A percentile compares a stretch with the other conserved stretches of the same genome.
phyloP scores from a whole-genome alignment of 2,888 invertebrate genomes.

The Trichopoda pennipes region DNA sequence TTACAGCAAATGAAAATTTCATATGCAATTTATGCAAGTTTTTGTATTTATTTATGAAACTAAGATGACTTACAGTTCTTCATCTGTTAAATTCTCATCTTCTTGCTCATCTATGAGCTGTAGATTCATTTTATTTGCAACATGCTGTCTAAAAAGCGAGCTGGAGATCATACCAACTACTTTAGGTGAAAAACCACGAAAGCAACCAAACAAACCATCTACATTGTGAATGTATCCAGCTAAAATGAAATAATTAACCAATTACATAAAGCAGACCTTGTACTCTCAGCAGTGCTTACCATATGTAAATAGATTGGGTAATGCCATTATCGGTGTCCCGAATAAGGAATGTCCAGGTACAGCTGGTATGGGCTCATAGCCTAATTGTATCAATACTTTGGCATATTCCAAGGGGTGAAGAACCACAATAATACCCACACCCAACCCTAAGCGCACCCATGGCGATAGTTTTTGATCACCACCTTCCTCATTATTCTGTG shows the following conservation, averaged over 20 bases:
- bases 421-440: constrained; percentile 78
- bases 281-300: constrained; percentile 82
- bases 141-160: constrained; percentile 77
- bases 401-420: constrained; percentile 93
- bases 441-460: constrained; percentile 79
- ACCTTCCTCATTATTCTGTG: constrained; percentile 52
- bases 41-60: background rate
- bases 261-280: background rate
- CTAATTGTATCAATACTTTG: constrained; percentile 90
- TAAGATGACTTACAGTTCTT: constrained; percentile 76
- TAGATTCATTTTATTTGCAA: constrained; percentile 76
- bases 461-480: constrained; percentile 74
- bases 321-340: constrained; percentile 89
- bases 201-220: constrained; percentile 93
- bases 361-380: constrained; percentile 93
- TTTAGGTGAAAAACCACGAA: constrained; percentile 91
- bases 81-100: constrained; percentile 81
- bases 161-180: constrained; percentile 86
- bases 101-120: constrained; percentile 74
- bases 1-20: no score
- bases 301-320: constrained; percentile 95
- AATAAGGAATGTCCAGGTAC: constrained; percentile 89
- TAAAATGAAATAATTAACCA: constrained; percentile 74
- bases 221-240: constrained; percentile 91
- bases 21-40: no score